Conservation (phyloP, 2,113 vertebrate species). For the Antigone vipio region DNA sequence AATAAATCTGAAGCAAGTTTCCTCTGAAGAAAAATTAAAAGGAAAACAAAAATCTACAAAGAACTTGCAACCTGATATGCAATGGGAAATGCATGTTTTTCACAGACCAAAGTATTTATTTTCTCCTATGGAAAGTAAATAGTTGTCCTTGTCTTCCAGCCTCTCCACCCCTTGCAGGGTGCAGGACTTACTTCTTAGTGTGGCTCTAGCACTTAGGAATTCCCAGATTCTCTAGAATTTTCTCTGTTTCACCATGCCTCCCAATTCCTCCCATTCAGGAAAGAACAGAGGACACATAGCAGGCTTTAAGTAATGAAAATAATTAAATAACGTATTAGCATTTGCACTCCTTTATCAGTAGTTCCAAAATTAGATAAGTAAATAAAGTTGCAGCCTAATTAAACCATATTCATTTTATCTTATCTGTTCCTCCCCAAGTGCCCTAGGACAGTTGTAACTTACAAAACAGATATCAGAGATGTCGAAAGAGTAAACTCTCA, state of each 20-base stretch:
- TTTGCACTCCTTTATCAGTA: neutral
- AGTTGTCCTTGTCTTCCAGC: neutral
- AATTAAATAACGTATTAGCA: slow-evolving; percentile 12
- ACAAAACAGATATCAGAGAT: neutral
- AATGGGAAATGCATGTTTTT: neutral
- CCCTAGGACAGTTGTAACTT: neutral
- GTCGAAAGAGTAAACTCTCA: neutral
- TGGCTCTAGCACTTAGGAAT: neutral
- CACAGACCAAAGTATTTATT: neutral
- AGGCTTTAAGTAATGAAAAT: neutral
- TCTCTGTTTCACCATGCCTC: neutral
- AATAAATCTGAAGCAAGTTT: neutral
- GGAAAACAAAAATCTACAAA: neutral
- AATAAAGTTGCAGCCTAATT: slow-evolving; percentile 38
- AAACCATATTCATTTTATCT: neutral
- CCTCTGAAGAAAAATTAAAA: neutral
- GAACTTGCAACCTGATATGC: neutral
- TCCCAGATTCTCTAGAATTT: neutral
- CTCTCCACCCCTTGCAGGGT: neutral
- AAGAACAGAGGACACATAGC: neutral
- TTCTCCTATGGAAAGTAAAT: neutral
- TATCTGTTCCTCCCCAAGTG: neutral
- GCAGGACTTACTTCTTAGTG: neutral
- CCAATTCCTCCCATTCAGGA: neutral
- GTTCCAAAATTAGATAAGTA: neutral